Base-by-base conservation (phyloP, 2,797 vertebrate species). In the Onychomys torridus region DNA sequence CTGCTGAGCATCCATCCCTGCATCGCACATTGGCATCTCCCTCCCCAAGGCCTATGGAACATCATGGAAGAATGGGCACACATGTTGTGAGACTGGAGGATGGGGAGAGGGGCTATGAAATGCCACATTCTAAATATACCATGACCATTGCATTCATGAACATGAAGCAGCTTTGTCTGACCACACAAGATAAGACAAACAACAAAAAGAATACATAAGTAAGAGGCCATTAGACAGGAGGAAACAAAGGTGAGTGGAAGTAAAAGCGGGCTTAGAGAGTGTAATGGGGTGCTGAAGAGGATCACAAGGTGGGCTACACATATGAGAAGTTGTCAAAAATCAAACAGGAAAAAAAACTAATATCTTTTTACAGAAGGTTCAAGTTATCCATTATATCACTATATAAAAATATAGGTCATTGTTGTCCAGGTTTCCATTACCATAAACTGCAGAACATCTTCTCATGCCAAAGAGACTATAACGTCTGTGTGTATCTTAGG, bases 401-500 rank as follows among this genome's bases (percentile, higher is more conserved):
- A 34, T 84, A 32, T 32, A 43, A 84, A 43, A 65, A 11, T 46
- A 11, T 7, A 46, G 16, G 17, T 61, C 14, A 29, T 29, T 25
- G 16, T 27, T 43, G 8, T 16, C 37, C 14, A 63, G 37, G 37
- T 61, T 63, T 83, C 57, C 12, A 10, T 43, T 43, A 32, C 37
- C 81, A 83, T 32, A 43, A 14, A 2, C 57, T 83, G 57, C 16
- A 63, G 57, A 43, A 19, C 2, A 32, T 32, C 57, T 32, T 83
- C 57, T 11, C 59, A 63, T 29, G 29, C 9, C 37, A 43, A 11
- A 6, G 37, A 10, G 25, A 63, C 37, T 32, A 83, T 5, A 43
- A 32, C 10, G 5, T 83, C 9, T 6, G 1, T 14, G 25, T 17
- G 0, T 63, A 43, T 63, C 4, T 12, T 19, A 6, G 1, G 25